Evolutionary conservation across 2,113 vertebrate species (phyloP), one percentile per base, ranked within the genome.

Genomic region (Mormyrus lacerda): DNA sequence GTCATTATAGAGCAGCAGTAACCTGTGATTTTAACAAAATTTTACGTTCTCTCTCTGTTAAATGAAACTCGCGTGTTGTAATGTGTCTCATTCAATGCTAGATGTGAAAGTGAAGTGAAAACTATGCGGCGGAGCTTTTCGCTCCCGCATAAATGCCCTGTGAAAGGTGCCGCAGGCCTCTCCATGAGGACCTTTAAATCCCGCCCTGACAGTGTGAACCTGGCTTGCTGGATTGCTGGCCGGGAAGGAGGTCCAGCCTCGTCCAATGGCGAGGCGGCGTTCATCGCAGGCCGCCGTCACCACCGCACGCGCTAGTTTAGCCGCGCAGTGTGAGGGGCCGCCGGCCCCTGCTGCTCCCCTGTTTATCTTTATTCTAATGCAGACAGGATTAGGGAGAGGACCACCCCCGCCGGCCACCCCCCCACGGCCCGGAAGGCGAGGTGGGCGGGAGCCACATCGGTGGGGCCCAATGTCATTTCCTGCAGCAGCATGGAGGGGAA

Each of bases 401-500:
- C 69, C 35, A 19, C 45, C 27, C 50, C 13, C 10, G n/a, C 82
- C 82, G 24, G 17, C 17, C 6, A 24, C 50, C 84, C 83, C 39
- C 88, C 61, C 65, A 45, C 51, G 27, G 89, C 73, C 44, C 44
- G 53, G 89, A 65, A 79, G 69, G 48, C 21, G 6, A 87, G 61
- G 89, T 90, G 69, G 53, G 89, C 90, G 87, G 91, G 90, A 87
- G 89, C 90, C 90, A 91, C 91, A 90, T 92, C 90, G 88, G 85
- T 53, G 51, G 17, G 88, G 45, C 83, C 88, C 89, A 91, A 91
- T 92, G 91, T 91, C 88, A 92, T 92, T 93, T 91, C 92, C 91
- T 90, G 47, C 86, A 93, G 87, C 92, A 93, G 92, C 91, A 92
- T 91, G 91, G 65, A 87, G 85, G 89, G 87, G 90, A 90, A 91